These are phyloP conservation scores for Galerucella pusilla DNA, from an alignment of 2,888 invertebrate genomes.

Conservation along the genomic window DNA sequence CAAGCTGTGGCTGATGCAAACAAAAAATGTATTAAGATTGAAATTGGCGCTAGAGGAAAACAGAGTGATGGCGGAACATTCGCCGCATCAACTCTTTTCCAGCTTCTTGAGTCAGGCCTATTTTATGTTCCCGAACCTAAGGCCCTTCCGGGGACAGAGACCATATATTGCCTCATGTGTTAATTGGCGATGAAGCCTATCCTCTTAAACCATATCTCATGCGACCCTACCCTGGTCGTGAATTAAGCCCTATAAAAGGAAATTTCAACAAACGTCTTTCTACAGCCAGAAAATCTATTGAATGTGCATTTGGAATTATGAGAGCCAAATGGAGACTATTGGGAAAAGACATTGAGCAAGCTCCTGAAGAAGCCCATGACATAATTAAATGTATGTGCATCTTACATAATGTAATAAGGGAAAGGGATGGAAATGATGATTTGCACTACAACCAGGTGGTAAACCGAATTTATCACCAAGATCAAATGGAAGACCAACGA, in stretches of 20 bases:
- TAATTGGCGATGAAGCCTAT: conserved; percentile 38
- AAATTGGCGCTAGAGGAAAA: conserved; percentile 12
- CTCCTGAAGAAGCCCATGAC: conserved; percentile 2
- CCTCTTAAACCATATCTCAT: conserved; percentile 37
- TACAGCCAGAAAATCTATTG: conserved; percentile 35
- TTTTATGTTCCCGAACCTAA: conserved; percentile 6
- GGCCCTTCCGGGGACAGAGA: conserved; percentile 18
- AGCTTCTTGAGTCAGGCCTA: conserved; percentile 3
- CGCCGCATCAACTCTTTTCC: conserved; percentile 8
- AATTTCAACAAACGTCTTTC: no score
- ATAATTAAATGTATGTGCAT: conserved; percentile 16
- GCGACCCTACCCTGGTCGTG: conserved; percentile 30
- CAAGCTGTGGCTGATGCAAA: conserved; percentile 23
- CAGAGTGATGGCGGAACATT: conserved; percentile 27
- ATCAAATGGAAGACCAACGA: neutral
- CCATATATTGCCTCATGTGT: conserved; percentile 24
- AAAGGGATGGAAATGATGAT: conserved; percentile 1
- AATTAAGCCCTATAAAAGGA: conserved; percentile 26
- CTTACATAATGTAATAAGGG: conserved; percentile 8
- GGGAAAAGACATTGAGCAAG: conserved; percentile 30
- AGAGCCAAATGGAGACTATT: conserved; percentile 37
- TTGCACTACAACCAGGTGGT: neutral
- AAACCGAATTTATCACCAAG: neutral
- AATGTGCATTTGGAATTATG: conserved; percentile 39
- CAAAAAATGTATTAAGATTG: conserved; percentile 13